Percentiles rank a stretch among this genome's conserved stretches.
These are phyloP conservation scores for Epistrophella euchroma DNA, from an alignment of 2,888 invertebrate species.

Conservation along the genomic window DNA sequence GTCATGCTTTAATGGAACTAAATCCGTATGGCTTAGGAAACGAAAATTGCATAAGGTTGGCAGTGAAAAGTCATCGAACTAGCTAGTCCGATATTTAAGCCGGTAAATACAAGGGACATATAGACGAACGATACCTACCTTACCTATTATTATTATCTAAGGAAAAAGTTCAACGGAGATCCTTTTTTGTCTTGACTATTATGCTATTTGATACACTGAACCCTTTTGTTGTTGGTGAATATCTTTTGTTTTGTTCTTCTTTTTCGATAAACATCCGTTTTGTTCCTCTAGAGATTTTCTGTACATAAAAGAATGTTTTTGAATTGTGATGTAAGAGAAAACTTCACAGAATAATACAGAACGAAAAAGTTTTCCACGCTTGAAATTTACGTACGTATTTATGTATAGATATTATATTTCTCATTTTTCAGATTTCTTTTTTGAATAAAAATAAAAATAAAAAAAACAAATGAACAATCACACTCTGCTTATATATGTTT, in stretches of 20 bases:
- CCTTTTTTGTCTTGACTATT: slow-evolving; percentile 3
- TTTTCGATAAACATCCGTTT: slow-evolving; percentile 54
- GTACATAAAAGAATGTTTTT: slow-evolving; percentile 31
- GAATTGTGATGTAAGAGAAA: slow-evolving; percentile 35
- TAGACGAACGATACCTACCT: slow-evolving; percentile 10
- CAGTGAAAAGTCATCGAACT: slow-evolving; percentile 56
- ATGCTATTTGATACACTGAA: slow-evolving; percentile 40
- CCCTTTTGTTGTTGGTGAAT: slow-evolving; percentile 1
- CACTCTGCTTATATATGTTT: background rate
- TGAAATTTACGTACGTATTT: background rate
- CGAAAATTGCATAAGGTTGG: slow-evolving; percentile 34
- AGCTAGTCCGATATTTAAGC: slow-evolving; percentile 38
- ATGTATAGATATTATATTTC: background rate
- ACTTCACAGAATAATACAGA: slow-evolving; percentile 7
- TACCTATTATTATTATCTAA: slow-evolving; percentile 36
- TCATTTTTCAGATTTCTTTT: background rate
- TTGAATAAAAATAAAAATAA: no score
- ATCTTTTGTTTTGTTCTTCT: slow-evolving; percentile 20
- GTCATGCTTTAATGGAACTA: slow-evolving; percentile 51
- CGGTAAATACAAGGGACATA: slow-evolving; percentile 18
- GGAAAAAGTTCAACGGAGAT: slow-evolving; percentile 23
- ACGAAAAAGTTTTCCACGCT: slow-evolving; percentile 3
- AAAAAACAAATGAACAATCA: background rate
- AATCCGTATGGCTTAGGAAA: slow-evolving; percentile 36
- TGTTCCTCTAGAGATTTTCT: slow-evolving; percentile 31